A percentile compares a stretch with the other conserved stretches of the same genome.
These are phyloP conservation scores for Podarcis muralis DNA, from an alignment of 2,113 vertebrate species.

Conservation along the genomic window DNA sequence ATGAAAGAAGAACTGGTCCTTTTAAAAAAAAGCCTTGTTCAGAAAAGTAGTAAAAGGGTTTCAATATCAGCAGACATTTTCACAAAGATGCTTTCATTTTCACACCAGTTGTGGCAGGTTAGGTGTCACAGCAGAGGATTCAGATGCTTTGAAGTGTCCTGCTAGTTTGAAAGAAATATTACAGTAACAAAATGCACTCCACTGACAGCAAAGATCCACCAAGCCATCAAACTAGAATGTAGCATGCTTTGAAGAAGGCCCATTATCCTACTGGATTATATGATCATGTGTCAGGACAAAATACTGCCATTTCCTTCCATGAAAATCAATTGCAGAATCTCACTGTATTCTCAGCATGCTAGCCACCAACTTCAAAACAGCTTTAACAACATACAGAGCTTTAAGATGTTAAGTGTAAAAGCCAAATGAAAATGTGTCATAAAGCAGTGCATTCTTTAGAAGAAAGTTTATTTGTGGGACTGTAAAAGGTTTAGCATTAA, in stretches of 20 bases:
- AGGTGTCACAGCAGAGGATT: not conserved
- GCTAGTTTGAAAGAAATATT: not conserved
- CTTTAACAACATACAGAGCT: not conserved
- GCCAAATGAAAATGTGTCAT: slow-evolving; percentile 22
- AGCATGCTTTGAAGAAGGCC: not conserved
- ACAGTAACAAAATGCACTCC: slow-evolving; percentile 20
- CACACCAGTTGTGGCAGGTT: not conserved
- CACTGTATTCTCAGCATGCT: not conserved
- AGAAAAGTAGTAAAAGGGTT: not conserved
- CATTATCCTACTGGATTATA: slow-evolving; percentile 21
- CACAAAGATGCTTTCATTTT: not conserved
- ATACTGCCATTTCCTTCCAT: slow-evolving; percentile 3
- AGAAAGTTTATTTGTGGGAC: slow-evolving; percentile 9
- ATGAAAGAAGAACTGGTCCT: not conserved
- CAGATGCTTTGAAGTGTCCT: not conserved
- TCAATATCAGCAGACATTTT: not conserved
- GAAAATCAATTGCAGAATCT: slow-evolving; percentile 19
- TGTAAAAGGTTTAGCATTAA: not conserved
- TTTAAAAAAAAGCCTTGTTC: not conserved
- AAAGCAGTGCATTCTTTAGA: not conserved
- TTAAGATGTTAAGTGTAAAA: not conserved
- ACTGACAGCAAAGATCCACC: slow-evolving; percentile 9
- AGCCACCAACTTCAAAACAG: not conserved
- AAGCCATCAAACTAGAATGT: slow-evolving; percentile 7
- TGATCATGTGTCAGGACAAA: slow-evolving; percentile 3